Evolutionary conservation across 1,140 invertebrate species (phyloP).

Genomic region (Drosophila bocki): DNA sequence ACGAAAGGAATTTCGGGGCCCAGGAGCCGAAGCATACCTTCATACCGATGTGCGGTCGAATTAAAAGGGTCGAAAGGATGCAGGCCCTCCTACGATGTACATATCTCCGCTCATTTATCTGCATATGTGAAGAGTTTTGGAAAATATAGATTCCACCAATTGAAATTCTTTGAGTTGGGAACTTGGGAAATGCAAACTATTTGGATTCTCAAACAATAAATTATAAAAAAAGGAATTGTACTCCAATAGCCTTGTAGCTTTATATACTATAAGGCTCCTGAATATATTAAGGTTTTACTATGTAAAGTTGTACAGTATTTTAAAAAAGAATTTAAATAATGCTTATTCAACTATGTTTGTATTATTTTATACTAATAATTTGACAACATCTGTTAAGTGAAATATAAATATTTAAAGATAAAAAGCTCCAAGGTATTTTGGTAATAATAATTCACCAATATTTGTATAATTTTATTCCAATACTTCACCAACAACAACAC

Average conservation of each 20-base stretch:
- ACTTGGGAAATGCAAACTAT: slow-evolving; percentile 13
- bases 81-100: neutral
- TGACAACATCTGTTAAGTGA: neutral
- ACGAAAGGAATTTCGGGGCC: slow-evolving; percentile 31
- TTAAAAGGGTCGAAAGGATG: slow-evolving; percentile 29
- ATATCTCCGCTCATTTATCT: slow-evolving; percentile 39
- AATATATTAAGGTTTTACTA: too few species aligned
- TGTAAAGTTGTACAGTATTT: too few species aligned
- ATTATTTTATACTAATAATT: too few species aligned
- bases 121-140: slow-evolving; percentile 14
- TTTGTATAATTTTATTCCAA: neutral
- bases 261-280: neutral
- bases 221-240: neutral
- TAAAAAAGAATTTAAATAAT: too few species aligned
- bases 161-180: neutral
- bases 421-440: neutral
- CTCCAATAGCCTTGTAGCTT: neutral
- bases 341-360: too few species aligned
- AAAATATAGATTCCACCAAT: slow-evolving; percentile 24
- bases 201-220: slow-evolving; percentile 8
- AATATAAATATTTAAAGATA: too few species aligned
- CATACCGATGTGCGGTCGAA: slow-evolving; percentile 32
- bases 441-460: neutral
- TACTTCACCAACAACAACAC: neutral
- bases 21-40: neutral